These are phyloP conservation scores for Pachypsylla venusta DNA, from an alignment of 1,140 invertebrate species.

Conservation along the genomic window DNA sequence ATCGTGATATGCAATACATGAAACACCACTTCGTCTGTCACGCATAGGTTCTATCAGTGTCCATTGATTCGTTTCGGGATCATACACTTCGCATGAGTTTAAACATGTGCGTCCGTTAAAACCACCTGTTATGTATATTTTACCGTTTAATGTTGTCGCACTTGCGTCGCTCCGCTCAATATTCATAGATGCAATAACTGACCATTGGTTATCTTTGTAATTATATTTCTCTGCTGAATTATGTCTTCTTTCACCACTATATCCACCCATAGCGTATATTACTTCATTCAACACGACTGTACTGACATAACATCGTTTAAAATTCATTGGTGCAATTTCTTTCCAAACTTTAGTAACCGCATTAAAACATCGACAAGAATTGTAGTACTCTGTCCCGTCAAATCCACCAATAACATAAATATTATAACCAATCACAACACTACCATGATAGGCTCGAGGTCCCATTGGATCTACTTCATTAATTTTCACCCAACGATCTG, in stretches of 20 bases:
- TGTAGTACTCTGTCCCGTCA: slow-evolving; percentile 47
- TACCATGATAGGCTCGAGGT: slow-evolving; percentile 53
- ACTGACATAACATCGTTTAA: slow-evolving; percentile 45
- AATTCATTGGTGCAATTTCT: slow-evolving; percentile 43
- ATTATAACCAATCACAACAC: slow-evolving; percentile 41
- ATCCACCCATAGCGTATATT: slow-evolving; percentile 62
- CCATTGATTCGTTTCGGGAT: slow-evolving; percentile 72
- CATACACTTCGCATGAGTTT: slow-evolving; percentile 70
- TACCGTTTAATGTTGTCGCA: slow-evolving; percentile 39
- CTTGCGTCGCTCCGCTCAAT: slow-evolving; percentile 51
- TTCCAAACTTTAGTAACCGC: slow-evolving; percentile 44
- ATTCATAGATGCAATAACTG: slow-evolving; percentile 45
- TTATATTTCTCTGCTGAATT: slow-evolving; percentile 62
- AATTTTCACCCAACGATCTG: slow-evolving; percentile 55
- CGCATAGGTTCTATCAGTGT: slow-evolving; percentile 54
- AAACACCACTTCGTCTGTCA: slow-evolving; percentile 40
- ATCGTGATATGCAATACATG: slow-evolving; percentile 38
- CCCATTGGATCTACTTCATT: slow-evolving; percentile 42
- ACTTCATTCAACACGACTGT: slow-evolving; percentile 45
- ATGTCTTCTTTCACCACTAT: slow-evolving; percentile 52
- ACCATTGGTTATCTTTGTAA: slow-evolving; percentile 46
- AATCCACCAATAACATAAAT: slow-evolving; percentile 57
- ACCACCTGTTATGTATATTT: slow-evolving; percentile 70
- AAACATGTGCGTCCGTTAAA: slow-evolving; percentile 82
- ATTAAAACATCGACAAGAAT: slow-evolving; percentile 46